Conservation (phyloP, 2,797 vertebrate genomes). For the Cryptoblepharus egeriae region DNA sequence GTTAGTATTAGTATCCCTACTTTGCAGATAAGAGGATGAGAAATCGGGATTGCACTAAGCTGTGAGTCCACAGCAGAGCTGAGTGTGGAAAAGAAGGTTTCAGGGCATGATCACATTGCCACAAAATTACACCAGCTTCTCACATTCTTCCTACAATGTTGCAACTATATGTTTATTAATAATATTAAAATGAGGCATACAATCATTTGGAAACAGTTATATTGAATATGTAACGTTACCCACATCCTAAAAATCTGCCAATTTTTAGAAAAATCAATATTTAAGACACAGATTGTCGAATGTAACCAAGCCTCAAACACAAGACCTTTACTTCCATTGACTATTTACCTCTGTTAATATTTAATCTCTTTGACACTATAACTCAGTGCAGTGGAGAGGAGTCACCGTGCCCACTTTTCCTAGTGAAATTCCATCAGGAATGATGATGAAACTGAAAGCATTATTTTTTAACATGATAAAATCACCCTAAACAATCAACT, state of each 20-base stretch:
- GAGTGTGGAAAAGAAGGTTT: neutral
- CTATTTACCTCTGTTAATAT: neutral
- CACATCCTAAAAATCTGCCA: conserved; percentile 21
- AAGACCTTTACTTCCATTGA: neutral
- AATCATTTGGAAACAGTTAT: neutral
- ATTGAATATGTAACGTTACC: neutral
- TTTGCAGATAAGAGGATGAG: neutral
- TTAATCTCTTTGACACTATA: conserved; percentile 29
- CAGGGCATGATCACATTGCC: neutral
- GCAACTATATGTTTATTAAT: too few relatives aligned
- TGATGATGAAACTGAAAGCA: conserved; percentile 53
- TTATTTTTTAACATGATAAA: conserved; percentile 58
- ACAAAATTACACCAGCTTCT: neutral
- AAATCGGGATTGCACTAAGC: neutral
- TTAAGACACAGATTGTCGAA: neutral
- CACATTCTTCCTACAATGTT: neutral
- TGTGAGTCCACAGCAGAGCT: neutral
- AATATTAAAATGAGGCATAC: neutral
- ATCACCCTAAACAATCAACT: conserved; percentile 59
- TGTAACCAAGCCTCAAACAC: neutral
- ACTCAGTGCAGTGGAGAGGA: conserved; percentile 27
- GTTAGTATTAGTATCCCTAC: neutral
- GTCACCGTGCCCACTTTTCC: conserved; percentile 50
- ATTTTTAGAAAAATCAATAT: accelerated
- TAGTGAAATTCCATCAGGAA: conserved; percentile 53